Percentiles rank a stretch among this genome's conserved stretches.
phyloP scores from a whole-genome alignment of 1,140 invertebrate species.

The Pygmarrhopalites habei region DNA sequence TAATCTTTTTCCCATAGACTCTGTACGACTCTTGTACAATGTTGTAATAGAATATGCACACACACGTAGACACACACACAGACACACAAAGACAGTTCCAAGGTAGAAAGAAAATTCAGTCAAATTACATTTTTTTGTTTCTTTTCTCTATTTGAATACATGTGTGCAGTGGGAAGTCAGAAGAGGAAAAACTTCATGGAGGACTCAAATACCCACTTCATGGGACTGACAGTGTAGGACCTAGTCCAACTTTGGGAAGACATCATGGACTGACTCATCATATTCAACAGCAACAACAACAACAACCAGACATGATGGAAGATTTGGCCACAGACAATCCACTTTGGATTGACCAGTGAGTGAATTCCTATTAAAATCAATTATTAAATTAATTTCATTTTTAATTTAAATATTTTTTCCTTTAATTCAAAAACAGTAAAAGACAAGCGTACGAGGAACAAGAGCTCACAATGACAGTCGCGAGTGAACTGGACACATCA shows the following conservation, averaged over 20 bases:
- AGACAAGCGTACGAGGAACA: constrained; percentile 85
- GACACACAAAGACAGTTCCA: too few relatives aligned
- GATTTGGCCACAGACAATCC: constrained; percentile 86
- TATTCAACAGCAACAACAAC: not conserved
- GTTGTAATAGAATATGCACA: too few relatives aligned
- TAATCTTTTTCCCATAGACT: too few relatives aligned
- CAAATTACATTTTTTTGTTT: too few relatives aligned
- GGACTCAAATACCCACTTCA: constrained; percentile 38
- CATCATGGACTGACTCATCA: constrained; percentile 8
- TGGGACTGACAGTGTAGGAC: constrained; percentile 19
- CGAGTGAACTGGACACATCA: constrained; percentile 62
- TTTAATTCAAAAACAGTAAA: constrained; percentile 57
- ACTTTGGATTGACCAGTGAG: constrained; percentile 83
- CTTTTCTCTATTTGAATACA: too few relatives aligned
- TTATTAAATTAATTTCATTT: not conserved
- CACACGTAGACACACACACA: too few relatives aligned
- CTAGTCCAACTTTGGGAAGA: constrained; percentile 25
- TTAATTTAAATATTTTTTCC: constrained; percentile 25
- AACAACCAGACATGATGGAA: constrained; percentile 54
- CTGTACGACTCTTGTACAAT: too few relatives aligned
- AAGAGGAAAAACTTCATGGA: constrained; percentile 26
- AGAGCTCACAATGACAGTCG: constrained; percentile 86
- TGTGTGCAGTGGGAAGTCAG: constrained; percentile 20
- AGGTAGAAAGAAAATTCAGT: too few relatives aligned
- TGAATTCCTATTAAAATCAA: constrained; percentile 20